These are phyloP conservation scores for Panzeria rudis DNA, from an alignment of 2,888 invertebrate species.

Conservation along the genomic window DNA sequence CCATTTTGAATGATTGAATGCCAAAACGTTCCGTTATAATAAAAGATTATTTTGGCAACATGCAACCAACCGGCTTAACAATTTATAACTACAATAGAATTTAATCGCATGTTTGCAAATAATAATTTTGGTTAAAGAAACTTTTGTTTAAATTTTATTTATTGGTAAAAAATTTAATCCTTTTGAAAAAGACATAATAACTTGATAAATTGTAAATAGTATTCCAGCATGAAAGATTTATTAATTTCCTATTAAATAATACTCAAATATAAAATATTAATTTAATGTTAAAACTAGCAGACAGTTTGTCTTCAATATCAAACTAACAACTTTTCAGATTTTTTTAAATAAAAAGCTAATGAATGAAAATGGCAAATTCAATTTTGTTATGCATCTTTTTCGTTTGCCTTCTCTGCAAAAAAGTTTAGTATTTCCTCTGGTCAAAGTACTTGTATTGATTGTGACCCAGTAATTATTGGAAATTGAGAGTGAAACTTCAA, in stretches of 20 bases:
- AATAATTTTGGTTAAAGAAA: constrained; percentile 1
- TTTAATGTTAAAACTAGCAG: no score
- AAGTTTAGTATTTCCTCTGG: background rate
- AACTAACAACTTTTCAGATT: background rate
- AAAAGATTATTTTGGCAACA: constrained; percentile 38
- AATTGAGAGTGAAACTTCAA: constrained; percentile 80
- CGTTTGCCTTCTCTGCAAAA: no score
- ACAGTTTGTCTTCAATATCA: no score
- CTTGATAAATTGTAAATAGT: background rate
- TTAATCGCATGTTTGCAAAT: constrained; percentile 39
- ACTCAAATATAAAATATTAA: no score
- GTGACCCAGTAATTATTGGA: constrained; percentile 81
- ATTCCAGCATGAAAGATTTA: background rate
- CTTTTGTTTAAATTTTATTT: background rate
- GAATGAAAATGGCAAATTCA: background rate
- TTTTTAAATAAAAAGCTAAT: background rate
- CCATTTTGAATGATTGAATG: constrained; percentile 69
- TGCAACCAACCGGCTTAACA: constrained; percentile 32
- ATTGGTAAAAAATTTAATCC: background rate
- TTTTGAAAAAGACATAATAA: background rate
- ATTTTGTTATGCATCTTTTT: no score
- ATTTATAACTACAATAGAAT: background rate
- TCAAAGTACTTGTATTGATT: constrained; percentile 4
- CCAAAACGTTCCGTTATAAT: constrained; percentile 70
- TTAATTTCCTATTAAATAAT: background rate